Base-by-base conservation (phyloP, 2,797 vertebrate genomes). In the Parambassis ranga region DNA sequence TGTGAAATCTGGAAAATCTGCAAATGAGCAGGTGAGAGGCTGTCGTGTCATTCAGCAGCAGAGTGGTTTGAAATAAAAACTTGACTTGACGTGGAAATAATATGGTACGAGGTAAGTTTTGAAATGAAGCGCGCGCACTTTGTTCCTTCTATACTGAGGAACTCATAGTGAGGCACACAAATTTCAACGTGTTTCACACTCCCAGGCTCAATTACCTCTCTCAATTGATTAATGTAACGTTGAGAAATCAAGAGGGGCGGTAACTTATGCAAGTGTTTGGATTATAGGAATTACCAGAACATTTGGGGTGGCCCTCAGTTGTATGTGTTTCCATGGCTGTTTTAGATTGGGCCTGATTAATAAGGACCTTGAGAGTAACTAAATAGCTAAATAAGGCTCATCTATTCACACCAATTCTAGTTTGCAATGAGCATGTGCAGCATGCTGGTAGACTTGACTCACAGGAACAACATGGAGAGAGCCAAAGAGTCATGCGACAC, bases 1-100 rank as follows among this genome's bases (percentile, higher is more conserved):
- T 43, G 75, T 43, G 51, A 74, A 71, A 83, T 62, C 23, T 41
- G 44, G 50, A 75, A 74, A 71, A 83, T 62, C 23, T 41, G 44
- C 50, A 75, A 68, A 76, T 20, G 52, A 69, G 64, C 60, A 66
- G 74, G 78, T 60, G 59, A 75, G 51, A 66, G 53, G 42, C 33
- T 19, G 19, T 6, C 3, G 38, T 64, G 58, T 73, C 35, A 63
- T 72, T 78, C 51, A 69, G 38, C 10, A 2, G 31, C 35, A 60
- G 48, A 13, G 39, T 24, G 32, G 42, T 37, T 50, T 49, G 32
- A 50, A 69, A 51, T 58, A 58, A 77, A 72, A 53, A 46, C 39
- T 11, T 19, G 37, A 24, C 22, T 15, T 49, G 57, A 76, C 44
- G 55, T 30, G 62, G 43, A 75, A 73, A 74, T 59, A 70, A 62